Evolutionary conservation across 2,888 invertebrate genomes (phyloP), one percentile per base, ranked within the genome.

Genomic region (Apodemia duryi): DNA sequence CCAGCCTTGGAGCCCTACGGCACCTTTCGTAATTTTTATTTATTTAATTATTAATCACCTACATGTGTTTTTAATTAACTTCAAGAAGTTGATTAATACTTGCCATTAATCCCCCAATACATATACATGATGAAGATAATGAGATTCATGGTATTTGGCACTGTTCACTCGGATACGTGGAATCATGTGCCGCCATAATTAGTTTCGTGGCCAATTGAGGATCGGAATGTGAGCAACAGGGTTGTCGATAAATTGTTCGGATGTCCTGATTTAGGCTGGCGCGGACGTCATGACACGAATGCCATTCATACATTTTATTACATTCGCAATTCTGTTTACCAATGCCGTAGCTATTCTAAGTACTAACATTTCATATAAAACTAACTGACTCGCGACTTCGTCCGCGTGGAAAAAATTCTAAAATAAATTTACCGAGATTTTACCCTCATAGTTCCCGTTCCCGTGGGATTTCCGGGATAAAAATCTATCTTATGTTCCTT

Each of bases 131-230:
- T 11, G 49, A 49, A 49, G 32, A 13, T 57, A 57, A 57, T 57
- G 6, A 57, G 57, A 57, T 57, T 32, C 57, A 57, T 11, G 57
- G 57, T 57, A 57, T 57, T 57, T 57, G 57, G 57, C 57, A 57
- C 32, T 57, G 54, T 10, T 41, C 41, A 10, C 32, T 57, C 9
- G 13, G 57, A 6, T 57, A 57, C 57, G 57, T 57, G 57, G 57
- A 57, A 57, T n/a, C 35, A 57, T 57, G 29, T 10, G 32, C 9
- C 6, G 9, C 54, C 4, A 35, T 32, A 57, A 57, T 57, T 57
- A 57, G 29, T 49, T 49, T 49, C 49, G 49, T 32, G 6, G 32
- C 57, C 57, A 57, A 35, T 57, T 32, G 32, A 57, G 57, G 32
- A 57, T 32, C 32, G 32, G 57, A 57, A 57, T 57, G 57, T 32